These are phyloP conservation scores for Lepidocyrtoides sp. DNA, from an alignment of 2,888 invertebrate genomes.

Conservation along the genomic window DNA sequence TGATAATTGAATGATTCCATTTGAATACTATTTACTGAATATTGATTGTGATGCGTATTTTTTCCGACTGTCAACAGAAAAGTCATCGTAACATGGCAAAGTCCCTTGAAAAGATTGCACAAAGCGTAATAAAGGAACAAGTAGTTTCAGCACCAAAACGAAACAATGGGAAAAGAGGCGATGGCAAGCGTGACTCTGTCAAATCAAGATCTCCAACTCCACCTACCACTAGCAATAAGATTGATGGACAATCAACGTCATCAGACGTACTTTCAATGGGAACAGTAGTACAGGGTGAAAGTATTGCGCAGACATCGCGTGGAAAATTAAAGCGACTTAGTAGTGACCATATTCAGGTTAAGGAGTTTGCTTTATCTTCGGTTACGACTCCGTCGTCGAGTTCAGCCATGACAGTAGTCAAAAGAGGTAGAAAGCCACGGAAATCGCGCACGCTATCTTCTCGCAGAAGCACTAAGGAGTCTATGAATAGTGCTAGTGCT, in stretches of 20 bases:
- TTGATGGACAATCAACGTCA: background rate
- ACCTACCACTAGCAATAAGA: background rate
- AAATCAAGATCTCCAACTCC: constrained; percentile 64
- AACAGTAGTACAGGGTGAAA: background rate
- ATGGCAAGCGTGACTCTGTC: background rate
- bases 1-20: too few species aligned
- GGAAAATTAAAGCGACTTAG: constrained; percentile 40
- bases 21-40: too few species aligned
- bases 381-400: background rate
- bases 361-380: background rate
- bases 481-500: background rate
- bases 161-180: constrained; percentile 3
- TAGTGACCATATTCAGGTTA: constrained; percentile 11
- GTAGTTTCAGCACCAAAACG: background rate
- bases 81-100: background rate
- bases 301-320: background rate
- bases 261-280: background rate
- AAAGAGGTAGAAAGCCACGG: constrained; percentile 10
- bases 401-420: background rate
- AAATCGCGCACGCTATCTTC: constrained; percentile 4
- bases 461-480: constrained; percentile 51
- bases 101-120: constrained; percentile 53
- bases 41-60: too few species aligned
- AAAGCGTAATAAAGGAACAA: constrained; percentile 33
- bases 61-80: too few species aligned